Percentiles rank a stretch among this genome's conserved stretches.
These are phyloP conservation scores for Neodon shergylaensis DNA, from an alignment of 2,113 vertebrate species.

Conservation along the genomic window DNA sequence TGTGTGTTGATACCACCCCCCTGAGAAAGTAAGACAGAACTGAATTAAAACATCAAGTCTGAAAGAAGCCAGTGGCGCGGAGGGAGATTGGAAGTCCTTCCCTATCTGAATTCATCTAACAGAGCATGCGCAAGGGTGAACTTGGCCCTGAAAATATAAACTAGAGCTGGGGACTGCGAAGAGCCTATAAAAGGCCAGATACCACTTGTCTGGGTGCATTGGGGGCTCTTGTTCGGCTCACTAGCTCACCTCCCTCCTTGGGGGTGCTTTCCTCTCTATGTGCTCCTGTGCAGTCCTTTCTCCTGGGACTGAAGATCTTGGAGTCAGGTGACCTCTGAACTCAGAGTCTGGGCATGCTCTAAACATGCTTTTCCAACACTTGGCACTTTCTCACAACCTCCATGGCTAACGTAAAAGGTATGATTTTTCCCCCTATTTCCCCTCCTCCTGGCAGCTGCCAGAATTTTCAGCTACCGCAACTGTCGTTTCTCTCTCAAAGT, in stretches of 20 bases:
- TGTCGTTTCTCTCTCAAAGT: neutral
- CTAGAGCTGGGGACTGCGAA: neutral
- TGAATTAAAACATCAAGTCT: neutral
- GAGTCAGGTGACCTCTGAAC: neutral
- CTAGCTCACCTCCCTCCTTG: neutral
- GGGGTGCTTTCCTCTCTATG: neutral
- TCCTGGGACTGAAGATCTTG: neutral
- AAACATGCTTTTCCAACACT: neutral
- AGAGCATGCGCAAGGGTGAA: neutral
- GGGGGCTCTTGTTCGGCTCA: neutral
- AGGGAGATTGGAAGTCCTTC: neutral
- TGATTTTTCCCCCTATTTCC: too few species aligned
- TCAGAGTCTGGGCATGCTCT: neutral
- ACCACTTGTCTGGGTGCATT: neutral
- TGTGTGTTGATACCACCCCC: neutral
- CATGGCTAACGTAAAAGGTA: neutral
- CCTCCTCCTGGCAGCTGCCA: neutral
- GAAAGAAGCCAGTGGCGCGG: neutral
- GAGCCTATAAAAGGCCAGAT: neutral
- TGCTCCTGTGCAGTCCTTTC: neutral
- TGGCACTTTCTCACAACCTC: neutral
- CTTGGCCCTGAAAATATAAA: neutral
- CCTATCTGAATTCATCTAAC: neutral
- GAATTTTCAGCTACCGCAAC: neutral
- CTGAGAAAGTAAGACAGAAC: neutral